phyloP scores from a whole-genome alignment of 2,888 invertebrate genomes.

The Hypselothyrea guttata region DNA sequence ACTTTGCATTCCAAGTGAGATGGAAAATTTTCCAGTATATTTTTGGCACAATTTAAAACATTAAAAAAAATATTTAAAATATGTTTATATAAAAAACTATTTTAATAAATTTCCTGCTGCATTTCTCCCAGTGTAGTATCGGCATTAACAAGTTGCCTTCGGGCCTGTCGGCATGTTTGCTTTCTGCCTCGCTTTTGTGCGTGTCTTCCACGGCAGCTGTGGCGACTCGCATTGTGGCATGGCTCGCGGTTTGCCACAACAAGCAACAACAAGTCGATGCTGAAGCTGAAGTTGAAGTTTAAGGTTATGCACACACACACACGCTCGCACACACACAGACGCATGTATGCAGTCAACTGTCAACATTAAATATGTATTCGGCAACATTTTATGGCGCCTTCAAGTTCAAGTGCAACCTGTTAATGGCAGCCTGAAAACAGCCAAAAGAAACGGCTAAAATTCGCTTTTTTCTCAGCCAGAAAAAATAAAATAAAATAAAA shows the following conservation, averaged over 20 bases:
- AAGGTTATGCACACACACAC: slow-evolving; percentile 62
- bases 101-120: no score
- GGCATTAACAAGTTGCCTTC: slow-evolving; percentile 36
- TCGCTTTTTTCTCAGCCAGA: slow-evolving; percentile 8
- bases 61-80: no score
- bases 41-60: no score
- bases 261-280: slow-evolving; percentile 67
- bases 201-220: slow-evolving; percentile 61
- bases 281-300: slow-evolving; percentile 78
- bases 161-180: slow-evolving; percentile 57
- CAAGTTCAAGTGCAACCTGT: slow-evolving; percentile 59
- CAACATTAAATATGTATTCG: slow-evolving; percentile 61
- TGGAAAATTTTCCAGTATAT: no score
- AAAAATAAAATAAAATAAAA: not conserved
- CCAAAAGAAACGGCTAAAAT: not conserved
- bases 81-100: no score
- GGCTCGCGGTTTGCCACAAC: slow-evolving; percentile 37
- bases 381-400: slow-evolving; percentile 53
- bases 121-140: slow-evolving; percentile 41
- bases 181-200: slow-evolving; percentile 49
- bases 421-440: slow-evolving; percentile 43
- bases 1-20: no score
- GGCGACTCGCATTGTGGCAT: slow-evolving; percentile 40
- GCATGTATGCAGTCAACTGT: slow-evolving; percentile 48
- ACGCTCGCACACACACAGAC: not conserved